These are phyloP conservation scores for Calypte anna DNA, from an alignment of 2,113 vertebrate genomes.

Conservation along the genomic window DNA sequence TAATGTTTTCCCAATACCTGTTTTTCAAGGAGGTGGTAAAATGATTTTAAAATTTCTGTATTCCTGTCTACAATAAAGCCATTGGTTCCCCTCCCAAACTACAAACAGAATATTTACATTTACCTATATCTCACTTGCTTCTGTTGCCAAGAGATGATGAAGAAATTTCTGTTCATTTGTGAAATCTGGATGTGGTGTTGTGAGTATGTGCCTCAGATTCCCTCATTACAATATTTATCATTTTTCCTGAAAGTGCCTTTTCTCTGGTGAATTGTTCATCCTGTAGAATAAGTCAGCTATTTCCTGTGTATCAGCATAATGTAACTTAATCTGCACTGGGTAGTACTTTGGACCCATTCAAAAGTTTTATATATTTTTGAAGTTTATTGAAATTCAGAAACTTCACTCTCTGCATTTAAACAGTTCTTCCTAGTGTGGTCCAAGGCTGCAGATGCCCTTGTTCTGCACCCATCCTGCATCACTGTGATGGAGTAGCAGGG, in stretches of 20 bases:
- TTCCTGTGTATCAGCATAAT: constrained; percentile 53
- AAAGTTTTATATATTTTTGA: neutral
- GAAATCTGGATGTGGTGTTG: constrained; percentile 30
- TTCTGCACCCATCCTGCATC: neutral
- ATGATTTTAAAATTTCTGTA: neutral
- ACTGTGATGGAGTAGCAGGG: neutral
- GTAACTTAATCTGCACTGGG: neutral
- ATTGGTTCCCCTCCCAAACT: neutral
- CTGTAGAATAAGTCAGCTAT: constrained; percentile 59
- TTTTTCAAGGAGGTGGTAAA: neutral
- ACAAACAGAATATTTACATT: neutral
- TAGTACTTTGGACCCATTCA: neutral
- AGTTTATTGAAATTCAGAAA: neutral
- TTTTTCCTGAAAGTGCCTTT: constrained; percentile 65
- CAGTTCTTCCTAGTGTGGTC: neutral
- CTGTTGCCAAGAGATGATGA: neutral
- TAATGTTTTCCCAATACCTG: neutral
- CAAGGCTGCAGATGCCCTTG: neutral
- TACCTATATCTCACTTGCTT: neutral
- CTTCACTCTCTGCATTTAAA: neutral
- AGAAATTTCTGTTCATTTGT: neutral
- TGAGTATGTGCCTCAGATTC: constrained; percentile 51
- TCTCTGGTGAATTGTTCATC: constrained; percentile 63
- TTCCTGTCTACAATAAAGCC: neutral
- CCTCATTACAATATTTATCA: constrained; percentile 61